Evolutionary conservation across 2,797 vertebrate species (phyloP).

Genomic region (Hydrophis major): DNA sequence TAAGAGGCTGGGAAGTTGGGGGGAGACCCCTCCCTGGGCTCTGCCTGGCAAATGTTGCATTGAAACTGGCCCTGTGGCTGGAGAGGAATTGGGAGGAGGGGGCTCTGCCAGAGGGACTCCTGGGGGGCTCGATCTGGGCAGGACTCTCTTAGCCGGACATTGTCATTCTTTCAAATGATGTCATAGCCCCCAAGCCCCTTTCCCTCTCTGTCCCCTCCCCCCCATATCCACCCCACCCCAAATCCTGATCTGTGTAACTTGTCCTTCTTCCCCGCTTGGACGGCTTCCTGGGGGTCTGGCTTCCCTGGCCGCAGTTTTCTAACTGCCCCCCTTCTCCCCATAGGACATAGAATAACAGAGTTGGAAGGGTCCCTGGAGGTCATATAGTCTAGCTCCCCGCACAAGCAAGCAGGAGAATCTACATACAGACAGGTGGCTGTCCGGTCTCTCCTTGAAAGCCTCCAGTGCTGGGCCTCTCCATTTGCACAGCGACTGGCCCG

Average conservation of each 20-base stretch:
- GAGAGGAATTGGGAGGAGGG: too few species aligned
- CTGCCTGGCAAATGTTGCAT: neutral
- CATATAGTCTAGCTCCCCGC: neutral
- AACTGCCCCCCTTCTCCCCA: neutral
- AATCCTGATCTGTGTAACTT: neutral
- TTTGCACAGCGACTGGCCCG: neutral
- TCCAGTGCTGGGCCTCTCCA: neutral
- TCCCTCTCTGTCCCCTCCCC: neutral
- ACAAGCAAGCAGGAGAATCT: neutral
- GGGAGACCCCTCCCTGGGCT: neutral
- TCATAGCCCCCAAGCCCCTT: neutral
- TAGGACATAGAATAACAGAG: neutral
- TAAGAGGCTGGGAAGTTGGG: neutral
- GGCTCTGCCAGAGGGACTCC: neutral
- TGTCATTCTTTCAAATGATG: neutral
- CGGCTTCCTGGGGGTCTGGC: neutral
- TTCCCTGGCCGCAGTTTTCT: neutral
- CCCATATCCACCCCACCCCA: accelerated
- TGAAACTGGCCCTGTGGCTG: neutral
- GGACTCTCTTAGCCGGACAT: neutral
- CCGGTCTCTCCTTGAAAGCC: neutral
- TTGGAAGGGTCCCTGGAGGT: neutral
- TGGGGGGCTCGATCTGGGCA: neutral
- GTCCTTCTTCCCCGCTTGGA: neutral
- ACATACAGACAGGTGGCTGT: neutral